Conservation (phyloP, 1,140 invertebrate species). For the Copidosoma floridanum region DNA sequence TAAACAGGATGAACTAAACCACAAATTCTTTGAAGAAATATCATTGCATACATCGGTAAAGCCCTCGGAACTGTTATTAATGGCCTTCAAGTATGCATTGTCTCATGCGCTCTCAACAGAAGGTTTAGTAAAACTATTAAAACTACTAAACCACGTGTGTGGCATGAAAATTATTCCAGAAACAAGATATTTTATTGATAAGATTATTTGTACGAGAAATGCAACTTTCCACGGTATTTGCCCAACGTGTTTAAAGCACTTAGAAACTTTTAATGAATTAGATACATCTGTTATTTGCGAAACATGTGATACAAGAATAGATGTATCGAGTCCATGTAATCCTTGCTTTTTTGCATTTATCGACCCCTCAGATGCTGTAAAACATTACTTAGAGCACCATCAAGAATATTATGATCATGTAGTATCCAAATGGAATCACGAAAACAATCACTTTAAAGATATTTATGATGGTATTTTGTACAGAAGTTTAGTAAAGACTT, state of each 20-base stretch:
- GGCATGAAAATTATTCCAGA: constrained; percentile 1
- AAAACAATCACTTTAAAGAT: not conserved
- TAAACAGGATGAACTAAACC: too few species aligned
- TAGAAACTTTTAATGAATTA: not conserved
- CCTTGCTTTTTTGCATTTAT: not conserved
- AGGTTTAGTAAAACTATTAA: not conserved
- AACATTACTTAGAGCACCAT: not conserved
- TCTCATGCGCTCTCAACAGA: not conserved
- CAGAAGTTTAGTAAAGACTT: constrained; percentile 1
- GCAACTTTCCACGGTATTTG: not conserved
- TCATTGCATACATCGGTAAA: too few species aligned
- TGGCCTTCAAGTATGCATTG: not conserved
- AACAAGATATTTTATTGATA: not conserved
- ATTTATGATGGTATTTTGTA: constrained; percentile 11
- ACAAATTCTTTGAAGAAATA: too few species aligned
- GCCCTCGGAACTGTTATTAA: constrained; percentile 10
- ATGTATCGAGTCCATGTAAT: not conserved
- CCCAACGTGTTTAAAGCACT: not conserved
- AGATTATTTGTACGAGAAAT: not conserved
- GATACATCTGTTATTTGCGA: not conserved
- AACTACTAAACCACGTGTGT: constrained; percentile 6
- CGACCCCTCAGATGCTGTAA: not conserved
- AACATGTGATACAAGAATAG: not conserved
- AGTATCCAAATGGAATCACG: not conserved
- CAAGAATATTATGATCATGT: not conserved